These are phyloP conservation scores for Eupithecia subfuscata DNA, from an alignment of 2,888 invertebrate species.

Conservation along the genomic window DNA sequence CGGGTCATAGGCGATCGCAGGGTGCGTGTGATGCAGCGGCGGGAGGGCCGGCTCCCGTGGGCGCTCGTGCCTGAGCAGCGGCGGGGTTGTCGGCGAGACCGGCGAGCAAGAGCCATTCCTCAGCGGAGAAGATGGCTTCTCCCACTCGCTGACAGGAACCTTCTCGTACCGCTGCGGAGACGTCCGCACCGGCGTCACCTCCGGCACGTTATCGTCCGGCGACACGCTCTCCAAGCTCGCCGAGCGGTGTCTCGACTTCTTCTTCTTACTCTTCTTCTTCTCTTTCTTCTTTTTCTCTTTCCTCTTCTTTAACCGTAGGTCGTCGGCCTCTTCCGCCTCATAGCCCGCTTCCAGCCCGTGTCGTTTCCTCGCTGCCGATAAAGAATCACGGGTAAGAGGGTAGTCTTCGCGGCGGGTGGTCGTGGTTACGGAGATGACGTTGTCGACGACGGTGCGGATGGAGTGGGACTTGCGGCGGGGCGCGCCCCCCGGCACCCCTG, in stretches of 20 bases:
- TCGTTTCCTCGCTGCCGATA: constrained; percentile 71
- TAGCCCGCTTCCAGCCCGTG: constrained; percentile 61
- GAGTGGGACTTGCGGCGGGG: constrained; percentile 76
- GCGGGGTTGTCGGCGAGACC: constrained; percentile 85
- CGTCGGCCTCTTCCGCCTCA: constrained; percentile 76
- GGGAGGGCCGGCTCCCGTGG: constrained; percentile 45
- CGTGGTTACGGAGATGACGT: constrained; percentile 77
- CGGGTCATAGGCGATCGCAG: constrained; percentile 73
- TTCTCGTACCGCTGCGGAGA: constrained; percentile 73
- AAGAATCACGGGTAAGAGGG: constrained; percentile 71
- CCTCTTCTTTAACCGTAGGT: constrained; percentile 85
- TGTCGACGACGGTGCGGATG: constrained; percentile 77
- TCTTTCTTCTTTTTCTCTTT: constrained; percentile 91
- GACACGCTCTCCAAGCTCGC: constrained; percentile 87
- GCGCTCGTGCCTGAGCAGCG: constrained; percentile 63
- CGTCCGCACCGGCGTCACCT: constrained; percentile 59
- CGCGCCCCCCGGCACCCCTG: constrained; percentile 64
- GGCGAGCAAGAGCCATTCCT: constrained; percentile 84
- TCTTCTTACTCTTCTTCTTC: constrained; percentile 88
- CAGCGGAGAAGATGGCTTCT: constrained; percentile 82
- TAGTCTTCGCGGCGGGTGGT: constrained; percentile 73
- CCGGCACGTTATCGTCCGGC: constrained; percentile 78
- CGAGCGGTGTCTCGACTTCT: constrained; percentile 87
- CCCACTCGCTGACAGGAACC: constrained; percentile 80
- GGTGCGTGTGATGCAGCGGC: constrained; percentile 58